Conservation (phyloP, 2,797 vertebrate species). For the Simalia tracyae region DNA sequence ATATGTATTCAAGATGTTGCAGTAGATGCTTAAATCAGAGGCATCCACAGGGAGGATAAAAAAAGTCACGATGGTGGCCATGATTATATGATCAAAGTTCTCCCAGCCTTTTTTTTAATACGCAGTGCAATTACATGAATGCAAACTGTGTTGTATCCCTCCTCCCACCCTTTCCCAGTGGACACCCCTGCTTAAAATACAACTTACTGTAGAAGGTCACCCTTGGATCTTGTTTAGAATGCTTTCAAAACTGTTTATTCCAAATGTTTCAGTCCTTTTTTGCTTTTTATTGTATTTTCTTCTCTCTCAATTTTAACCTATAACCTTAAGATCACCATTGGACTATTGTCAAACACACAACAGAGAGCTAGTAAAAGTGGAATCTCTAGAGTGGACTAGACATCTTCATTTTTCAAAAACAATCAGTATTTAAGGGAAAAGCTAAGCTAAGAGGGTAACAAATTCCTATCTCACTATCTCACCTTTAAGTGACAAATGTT, state of each 20-base stretch:
- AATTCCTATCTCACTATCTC: neutral
- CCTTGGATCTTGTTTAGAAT: neutral
- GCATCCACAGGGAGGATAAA: neutral
- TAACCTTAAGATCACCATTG: neutral
- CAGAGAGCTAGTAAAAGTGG: neutral
- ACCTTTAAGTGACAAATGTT: neutral
- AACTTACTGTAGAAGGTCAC: neutral
- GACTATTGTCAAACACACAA: neutral
- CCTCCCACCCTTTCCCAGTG: neutral
- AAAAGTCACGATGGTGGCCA: neutral
- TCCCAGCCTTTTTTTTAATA: neutral
- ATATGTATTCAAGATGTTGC: neutral
- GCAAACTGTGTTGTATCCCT: neutral
- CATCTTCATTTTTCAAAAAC: neutral
- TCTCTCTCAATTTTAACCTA: neutral
- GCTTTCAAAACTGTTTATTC: neutral
- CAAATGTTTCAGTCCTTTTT: neutral
- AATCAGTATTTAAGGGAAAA: neutral
- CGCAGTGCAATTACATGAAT: neutral
- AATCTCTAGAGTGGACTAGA: neutral
- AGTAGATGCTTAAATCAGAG: slow-evolving; percentile 2
- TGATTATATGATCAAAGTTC: neutral
- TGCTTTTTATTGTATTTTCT: neutral
- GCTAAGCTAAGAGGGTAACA: neutral
- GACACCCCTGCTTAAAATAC: neutral